Conservation (phyloP, 2,113 vertebrate species). For the Drymodes brunneopygia region DNA sequence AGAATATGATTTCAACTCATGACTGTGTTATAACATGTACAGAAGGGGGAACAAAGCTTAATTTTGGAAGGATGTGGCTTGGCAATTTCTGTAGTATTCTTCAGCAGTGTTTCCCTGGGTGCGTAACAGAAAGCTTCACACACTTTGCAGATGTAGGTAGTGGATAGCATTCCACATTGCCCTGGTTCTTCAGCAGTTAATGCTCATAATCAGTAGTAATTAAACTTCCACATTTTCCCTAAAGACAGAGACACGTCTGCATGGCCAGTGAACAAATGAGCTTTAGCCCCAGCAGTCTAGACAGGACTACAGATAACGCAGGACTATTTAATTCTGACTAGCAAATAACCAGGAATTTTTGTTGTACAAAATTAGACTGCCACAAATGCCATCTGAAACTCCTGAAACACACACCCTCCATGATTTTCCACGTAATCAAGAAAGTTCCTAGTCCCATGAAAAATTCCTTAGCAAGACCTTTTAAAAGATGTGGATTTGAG, state of each 20-base stretch:
- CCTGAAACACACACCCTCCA: not conserved
- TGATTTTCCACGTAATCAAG: not conserved
- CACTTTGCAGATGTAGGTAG: not conserved
- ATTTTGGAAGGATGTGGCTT: not conserved
- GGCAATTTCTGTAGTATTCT: not conserved
- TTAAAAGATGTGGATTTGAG: accelerated
- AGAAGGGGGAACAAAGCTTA: not conserved
- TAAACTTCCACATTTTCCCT: not conserved
- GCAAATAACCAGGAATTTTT: not conserved
- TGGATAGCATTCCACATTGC: not conserved
- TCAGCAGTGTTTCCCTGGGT: not conserved
- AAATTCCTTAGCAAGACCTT: not conserved
- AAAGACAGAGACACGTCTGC: not conserved
- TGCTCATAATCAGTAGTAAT: not conserved
- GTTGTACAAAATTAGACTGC: not conserved
- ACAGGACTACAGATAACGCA: not conserved
- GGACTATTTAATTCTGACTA: not conserved
- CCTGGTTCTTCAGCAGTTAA: not conserved
- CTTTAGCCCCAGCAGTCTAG: not conserved
- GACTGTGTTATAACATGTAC: not conserved
- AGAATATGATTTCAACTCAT: not conserved
- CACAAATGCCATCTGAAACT: not conserved
- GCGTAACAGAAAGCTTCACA: not conserved
- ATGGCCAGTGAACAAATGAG: not conserved
- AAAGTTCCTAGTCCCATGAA: not conserved